These are phyloP conservation scores for Nasua narica DNA, from an alignment of 2,797 vertebrate species.

Conservation along the genomic window DNA sequence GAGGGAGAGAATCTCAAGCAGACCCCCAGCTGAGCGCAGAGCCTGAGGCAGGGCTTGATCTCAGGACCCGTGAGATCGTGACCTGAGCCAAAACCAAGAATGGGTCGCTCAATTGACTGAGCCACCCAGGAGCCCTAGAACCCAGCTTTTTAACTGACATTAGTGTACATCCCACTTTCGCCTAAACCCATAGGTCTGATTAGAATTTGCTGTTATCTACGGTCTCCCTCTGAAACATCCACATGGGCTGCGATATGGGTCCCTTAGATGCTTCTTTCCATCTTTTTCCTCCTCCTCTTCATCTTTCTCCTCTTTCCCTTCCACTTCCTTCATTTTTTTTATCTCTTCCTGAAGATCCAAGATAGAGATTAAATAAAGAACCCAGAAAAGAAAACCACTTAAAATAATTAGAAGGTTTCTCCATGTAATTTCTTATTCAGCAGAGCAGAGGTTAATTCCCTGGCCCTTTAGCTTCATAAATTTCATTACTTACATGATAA, in stretches of 20 bases:
- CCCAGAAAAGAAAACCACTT: constrained; percentile 54
- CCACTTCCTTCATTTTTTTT: not conserved
- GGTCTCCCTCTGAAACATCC: not conserved
- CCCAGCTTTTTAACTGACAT: not conserved
- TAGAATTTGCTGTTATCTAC: not conserved
- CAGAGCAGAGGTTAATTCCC: constrained; percentile 59
- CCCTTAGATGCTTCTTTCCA: not conserved
- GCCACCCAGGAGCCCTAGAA: not conserved
- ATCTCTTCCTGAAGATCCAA: not conserved
- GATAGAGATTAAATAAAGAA: constrained; percentile 24
- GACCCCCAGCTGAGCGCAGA: not conserved
- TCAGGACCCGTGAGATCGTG: not conserved
- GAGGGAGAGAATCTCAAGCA: too few species aligned
- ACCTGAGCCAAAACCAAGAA: not conserved
- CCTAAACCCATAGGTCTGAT: not conserved
- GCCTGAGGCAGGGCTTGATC: not conserved
- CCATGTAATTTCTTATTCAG: constrained; percentile 36
- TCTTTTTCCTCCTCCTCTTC: not conserved
- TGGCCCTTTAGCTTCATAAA: constrained; percentile 46
- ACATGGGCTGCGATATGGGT: too few species aligned
- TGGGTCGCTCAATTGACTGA: not conserved
- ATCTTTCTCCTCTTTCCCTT: not conserved
- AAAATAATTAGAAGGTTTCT: constrained; percentile 50
- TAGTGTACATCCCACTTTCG: not conserved
- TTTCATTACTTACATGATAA: constrained; percentile 48